Evolutionary conservation across 2,888 invertebrate species (phyloP), one percentile per base, ranked within the genome.

Genomic region (Agrochola macilenta): DNA sequence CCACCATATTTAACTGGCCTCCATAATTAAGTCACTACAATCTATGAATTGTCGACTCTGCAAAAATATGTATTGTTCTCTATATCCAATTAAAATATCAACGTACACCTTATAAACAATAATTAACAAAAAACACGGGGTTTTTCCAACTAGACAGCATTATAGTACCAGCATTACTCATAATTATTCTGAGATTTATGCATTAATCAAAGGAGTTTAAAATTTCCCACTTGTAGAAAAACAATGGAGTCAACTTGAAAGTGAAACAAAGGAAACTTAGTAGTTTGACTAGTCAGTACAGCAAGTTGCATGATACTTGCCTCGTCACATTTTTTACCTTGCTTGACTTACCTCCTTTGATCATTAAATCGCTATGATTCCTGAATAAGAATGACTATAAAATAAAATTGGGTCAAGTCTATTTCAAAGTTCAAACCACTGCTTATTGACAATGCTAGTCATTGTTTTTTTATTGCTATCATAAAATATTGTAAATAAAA

Each of bases 161-260:
- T 49, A 43, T 73, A 69, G 30, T 20, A 64, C 30, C 17, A 30
- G 30, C 14, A 65, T 58, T 73, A 73, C 79, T 65, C 35, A 46
- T 54, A 23, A 52, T 52, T 52, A 49, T 66, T 39, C 52, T 80
- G 80, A 74, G 54, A 74, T 74, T 54, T 66, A 57, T 46, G 61
- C 49, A 80, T 80, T 74, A 79, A 80, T 79, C 74, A 75, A 75
- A 81, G 64, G 76, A 79, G 52, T 79, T 74, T 82, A 46, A 20
- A 69, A 70, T 79, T 79, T 80, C 61, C 58, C 83, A 83, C 65
- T 83, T 63, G 30, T 76, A 66, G 12, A 76, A 83, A 76, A 82
- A 82, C 79, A 82, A 83, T 83, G 71, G 64, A 72, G n/a, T 75
- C 64, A 39, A 57, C 65, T 66, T 54, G 26, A 65, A 64, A 73